Evolutionary conservation across 2,888 invertebrate genomes (phyloP), one percentile per base, ranked within the genome.

Genomic region (Mesochorus sp.): DNA sequence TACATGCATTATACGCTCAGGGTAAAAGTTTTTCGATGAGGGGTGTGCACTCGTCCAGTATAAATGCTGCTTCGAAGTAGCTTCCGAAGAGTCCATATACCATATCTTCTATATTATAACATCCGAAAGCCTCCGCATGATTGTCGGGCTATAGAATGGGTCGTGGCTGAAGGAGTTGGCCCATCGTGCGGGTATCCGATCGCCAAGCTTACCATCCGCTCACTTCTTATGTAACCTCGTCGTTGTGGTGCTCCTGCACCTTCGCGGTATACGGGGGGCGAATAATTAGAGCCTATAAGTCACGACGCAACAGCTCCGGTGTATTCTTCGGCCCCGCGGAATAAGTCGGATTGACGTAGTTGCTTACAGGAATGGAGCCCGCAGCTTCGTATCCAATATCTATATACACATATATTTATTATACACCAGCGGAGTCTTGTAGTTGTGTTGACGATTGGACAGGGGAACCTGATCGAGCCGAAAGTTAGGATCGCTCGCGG

Each of bases 241-340:
- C 26, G 19, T 17, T 12, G 37, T 14, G 49, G 37, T n/a, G n/a
- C n/a, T n/a, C n/a, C n/a, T n/a, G n/a, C n/a, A n/a, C n/a, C n/a
- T n/a, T n/a, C n/a, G n/a, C n/a, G n/a, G n/a, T n/a, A 19, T n/a
- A n/a, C n/a, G n/a, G 68, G 57, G 83, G 86, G 85, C 88, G 88
- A 90, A 89, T 90, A 90, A 90, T 90, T 90, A 89, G 86, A 85
- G 87, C 85, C 90, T 89, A 90, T 90, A 90, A 90, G 89, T 90
- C 89, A 90, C 88, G 87, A 87, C 83, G 86, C 88, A 88, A 86
- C 86, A 86, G 84, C 82, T 82, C 59, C 66, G 66, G 64, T 78
- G 73, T 78, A 64, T 79, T 75, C 66, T 71, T 71, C 71, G n/a
- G n/a, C 31, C 53, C 17, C 34, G 64, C 14, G 80, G 79, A 81